phyloP scores from a whole-genome alignment of 2,888 invertebrate species.

The Lagria hirta region DNA sequence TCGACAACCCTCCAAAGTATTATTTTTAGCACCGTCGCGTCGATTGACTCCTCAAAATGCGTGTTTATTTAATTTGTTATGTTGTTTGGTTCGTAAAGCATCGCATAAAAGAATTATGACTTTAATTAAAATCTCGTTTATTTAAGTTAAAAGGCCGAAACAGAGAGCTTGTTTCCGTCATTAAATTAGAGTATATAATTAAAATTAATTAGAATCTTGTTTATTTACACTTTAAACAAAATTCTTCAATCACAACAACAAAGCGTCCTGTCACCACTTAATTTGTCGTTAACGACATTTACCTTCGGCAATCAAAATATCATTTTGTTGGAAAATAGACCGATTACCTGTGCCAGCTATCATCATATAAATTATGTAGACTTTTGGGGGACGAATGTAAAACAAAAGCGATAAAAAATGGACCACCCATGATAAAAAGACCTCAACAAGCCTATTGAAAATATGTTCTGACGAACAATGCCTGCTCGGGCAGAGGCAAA shows the following conservation, averaged over 20 bases:
- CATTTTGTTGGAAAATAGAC: constrained; percentile 12
- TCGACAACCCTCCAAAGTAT: too few relatives aligned
- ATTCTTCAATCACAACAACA: constrained; percentile 23
- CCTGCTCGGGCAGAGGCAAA: constrained; percentile 13
- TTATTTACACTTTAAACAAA: constrained; percentile 33
- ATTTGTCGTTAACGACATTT: neutral
- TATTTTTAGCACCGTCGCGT: too few relatives aligned
- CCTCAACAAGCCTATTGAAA: constrained; percentile 23
- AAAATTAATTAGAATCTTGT: constrained; percentile 40
- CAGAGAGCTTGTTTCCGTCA: constrained; percentile 26
- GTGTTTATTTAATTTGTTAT: constrained; percentile 33
- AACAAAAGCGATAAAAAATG: constrained; percentile 17
- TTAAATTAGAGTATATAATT: constrained; percentile 39
- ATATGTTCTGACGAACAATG: constrained; percentile 22
- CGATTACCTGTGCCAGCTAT: neutral
- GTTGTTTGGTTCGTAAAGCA: constrained; percentile 15
- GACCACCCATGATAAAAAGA: constrained; percentile 27
- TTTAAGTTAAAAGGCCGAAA: constrained; percentile 29
- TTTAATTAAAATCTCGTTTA: constrained; percentile 35
- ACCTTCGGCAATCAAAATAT: constrained; percentile 2
- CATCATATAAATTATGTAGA: constrained; percentile 20
- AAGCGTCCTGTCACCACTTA: constrained; percentile 2
- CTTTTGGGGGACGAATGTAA: constrained; percentile 20
- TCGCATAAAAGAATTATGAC: constrained; percentile 35
- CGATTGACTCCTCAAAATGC: constrained; percentile 18